Percentiles rank a stretch among this genome's conserved stretches.
phyloP scores from a whole-genome alignment of 35 echinoderm and acorn worm species.

The Ptychodera flava region DNA sequence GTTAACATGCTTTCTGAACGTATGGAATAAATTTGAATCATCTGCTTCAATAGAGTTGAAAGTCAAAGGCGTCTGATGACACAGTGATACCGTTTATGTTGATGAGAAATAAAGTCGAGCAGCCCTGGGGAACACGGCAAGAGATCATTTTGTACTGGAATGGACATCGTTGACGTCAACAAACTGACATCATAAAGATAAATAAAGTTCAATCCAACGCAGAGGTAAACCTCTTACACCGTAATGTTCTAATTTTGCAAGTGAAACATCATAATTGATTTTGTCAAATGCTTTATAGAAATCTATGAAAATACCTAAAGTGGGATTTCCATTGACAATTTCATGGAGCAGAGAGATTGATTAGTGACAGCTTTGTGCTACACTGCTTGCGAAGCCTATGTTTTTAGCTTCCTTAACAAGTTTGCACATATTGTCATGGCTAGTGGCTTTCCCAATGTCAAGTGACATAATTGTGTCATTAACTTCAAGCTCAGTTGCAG shows the following conservation, averaged over 20 bases:
- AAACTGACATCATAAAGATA: neutral
- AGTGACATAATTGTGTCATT: neutral
- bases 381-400: neutral
- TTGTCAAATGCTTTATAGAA: conserved; percentile 8
- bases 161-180: neutral
- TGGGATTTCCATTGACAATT: conserved; percentile 8
- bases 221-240: conserved; percentile 19
- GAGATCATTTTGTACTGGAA: neutral
- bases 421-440: neutral
- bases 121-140: conserved; percentile 1
- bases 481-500: neutral
- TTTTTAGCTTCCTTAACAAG: neutral
- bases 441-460: too few species aligned
- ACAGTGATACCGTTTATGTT: conserved; percentile 12
- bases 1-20: neutral
- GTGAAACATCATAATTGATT: neutral
- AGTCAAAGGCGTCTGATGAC: neutral
- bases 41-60: conserved; percentile 18
- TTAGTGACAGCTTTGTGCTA: neutral
- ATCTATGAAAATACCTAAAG: conserved; percentile 24
- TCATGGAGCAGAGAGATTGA: neutral
- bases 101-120: conserved; percentile 13
- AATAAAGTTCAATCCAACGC: neutral
- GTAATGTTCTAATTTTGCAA: neutral
- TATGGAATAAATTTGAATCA: conserved; percentile 13